A percentile compares a stretch with the other conserved stretches of the same genome.
Conservation (phyloP, 2,888 invertebrate genomes). For the Apoda limacodes region DNA sequence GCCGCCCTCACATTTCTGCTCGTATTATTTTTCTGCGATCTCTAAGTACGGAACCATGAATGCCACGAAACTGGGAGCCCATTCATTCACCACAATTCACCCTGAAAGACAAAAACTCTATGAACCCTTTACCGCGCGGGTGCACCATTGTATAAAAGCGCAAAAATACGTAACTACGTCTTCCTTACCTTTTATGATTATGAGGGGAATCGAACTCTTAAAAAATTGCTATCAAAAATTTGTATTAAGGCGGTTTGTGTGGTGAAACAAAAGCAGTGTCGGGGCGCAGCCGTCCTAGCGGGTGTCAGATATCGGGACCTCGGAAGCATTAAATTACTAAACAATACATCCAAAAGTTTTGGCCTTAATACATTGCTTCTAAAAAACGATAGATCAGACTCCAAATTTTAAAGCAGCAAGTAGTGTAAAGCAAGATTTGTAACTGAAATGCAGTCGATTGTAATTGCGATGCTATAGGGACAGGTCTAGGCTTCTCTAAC, state of each 20-base stretch:
- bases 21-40: conserved; percentile 59
- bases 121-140: conserved; percentile 47
- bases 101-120: conserved; percentile 61
- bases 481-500: conserved; percentile 26
- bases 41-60: conserved; percentile 51
- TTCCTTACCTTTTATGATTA: conserved; percentile 63
- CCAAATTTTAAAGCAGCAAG: too few species aligned
- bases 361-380: too few species aligned
- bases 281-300: conserved; percentile 18
- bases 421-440: too few species aligned
- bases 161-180: conserved; percentile 43
- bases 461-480: too few species aligned
- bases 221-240: conserved; percentile 65
- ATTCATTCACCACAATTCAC: conserved; percentile 61
- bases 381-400: too few species aligned
- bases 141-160: conserved; percentile 47
- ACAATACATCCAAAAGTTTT: not conserved
- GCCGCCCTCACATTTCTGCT: conserved; percentile 50
- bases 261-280: conserved; percentile 33
- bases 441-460: too few species aligned
- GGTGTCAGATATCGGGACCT: conserved; percentile 44
- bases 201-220: conserved; percentile 67
- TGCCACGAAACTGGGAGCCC: conserved; percentile 47
- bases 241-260: conserved; percentile 43
- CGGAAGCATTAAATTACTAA: too few species aligned